Base-by-base conservation (phyloP, 1,140 invertebrate species). In the Lasaia peninsularis region DNA sequence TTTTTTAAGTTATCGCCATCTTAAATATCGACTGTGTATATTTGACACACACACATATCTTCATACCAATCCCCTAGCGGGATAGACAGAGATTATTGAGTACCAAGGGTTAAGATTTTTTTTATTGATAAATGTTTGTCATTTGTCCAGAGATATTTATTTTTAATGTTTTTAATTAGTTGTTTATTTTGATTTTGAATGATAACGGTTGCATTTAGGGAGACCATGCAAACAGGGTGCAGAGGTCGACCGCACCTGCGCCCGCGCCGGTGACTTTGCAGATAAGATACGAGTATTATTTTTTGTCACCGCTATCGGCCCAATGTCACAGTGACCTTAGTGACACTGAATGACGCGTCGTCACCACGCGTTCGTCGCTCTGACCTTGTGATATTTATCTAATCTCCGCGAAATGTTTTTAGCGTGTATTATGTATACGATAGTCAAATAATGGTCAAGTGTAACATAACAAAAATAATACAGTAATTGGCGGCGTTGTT, bases 281-380 rank as follows among this genome's bases (percentile, higher is more conserved):
- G 85, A 88, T 88, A 88, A 88, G 85, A 86, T 84, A 86, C 67
- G 75, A 75, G 72, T 84, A 86, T 86, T 84, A 85, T 88, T 88
- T 48, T 48, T 88, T 85, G 85, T 83, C 81, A 80, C 71, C 71
- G 78, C 69, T 85, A 80, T 85, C 80, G 69, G 65, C 64, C 80
- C 85, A 88, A 88, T 86, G 85, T 86, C 85, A 86, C 77, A 80
- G 74, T 84, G 81, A 88, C 85, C 83, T 86, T 80, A 86, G 84
- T 88, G 85, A 82, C 83, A 80, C 71, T 72, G 75, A 81, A 84
- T 86, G 78, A 84, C 80, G 80, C 80, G 76, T 52, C 80, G 74
- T 79, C 73, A 74, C 64, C 69, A 80, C 74, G 73, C 75, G 71
- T 76, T 76, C 73, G 68, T 71, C 74, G 72, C 65, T 63, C 69